A percentile compares a stretch with the other conserved stretches of the same genome.
Conservation (phyloP, 2,797 vertebrate genomes). For the Acrossocheilus fasciatus region DNA sequence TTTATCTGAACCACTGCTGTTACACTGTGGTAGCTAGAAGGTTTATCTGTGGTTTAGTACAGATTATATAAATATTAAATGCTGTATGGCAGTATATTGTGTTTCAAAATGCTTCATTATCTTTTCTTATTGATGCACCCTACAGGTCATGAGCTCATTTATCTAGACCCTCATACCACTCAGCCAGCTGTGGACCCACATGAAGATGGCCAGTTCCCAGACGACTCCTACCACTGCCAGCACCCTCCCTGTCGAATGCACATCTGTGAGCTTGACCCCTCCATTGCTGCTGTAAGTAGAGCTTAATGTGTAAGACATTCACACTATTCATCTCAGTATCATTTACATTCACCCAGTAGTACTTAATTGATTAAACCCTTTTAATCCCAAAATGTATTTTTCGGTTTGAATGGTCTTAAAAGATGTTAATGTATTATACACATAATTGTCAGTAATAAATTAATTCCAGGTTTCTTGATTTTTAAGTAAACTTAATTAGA, state of each 20-base stretch:
- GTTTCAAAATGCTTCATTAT: neutral
- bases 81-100: neutral
- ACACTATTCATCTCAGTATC: neutral
- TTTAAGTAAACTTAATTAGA: neutral
- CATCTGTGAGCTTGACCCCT: slow-evolving; percentile 95
- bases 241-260: slow-evolving; percentile 97
- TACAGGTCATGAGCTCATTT: slow-evolving; percentile 94
- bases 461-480: neutral
- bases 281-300: slow-evolving; percentile 91
- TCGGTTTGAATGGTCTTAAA: neutral
- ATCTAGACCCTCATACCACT: slow-evolving; percentile 97
- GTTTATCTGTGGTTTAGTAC: neutral
- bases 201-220: slow-evolving; percentile 80
- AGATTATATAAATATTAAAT: slow-evolving; percentile 2
- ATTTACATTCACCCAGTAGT: neutral
- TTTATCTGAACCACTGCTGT: neutral
- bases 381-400: neutral
- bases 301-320: neutral
- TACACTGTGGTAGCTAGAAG: neutral
- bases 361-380: neutral
- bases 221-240: slow-evolving; percentile 97
- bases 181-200: slow-evolving; percentile 88
- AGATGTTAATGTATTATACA: neutral
- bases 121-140: neutral
- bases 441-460: neutral